Conservation (phyloP, 1,140 invertebrate genomes). For the Pogonus chalceus region DNA sequence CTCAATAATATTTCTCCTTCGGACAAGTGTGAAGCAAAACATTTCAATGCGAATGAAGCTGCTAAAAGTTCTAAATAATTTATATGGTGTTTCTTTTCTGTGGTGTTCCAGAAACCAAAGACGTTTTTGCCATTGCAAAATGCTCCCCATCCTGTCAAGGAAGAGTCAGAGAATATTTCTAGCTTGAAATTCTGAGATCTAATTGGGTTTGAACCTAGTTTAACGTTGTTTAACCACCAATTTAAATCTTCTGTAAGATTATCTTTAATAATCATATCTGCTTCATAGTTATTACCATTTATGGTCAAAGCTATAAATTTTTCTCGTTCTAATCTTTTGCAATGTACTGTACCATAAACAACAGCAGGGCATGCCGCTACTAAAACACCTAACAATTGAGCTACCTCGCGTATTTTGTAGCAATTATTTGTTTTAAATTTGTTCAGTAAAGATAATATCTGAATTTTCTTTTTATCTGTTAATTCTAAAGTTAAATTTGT, state of each 20-base stretch:
- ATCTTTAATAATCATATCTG: no score
- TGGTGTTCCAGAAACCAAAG: slow-evolving; percentile 19
- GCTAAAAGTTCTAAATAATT: slow-evolving; percentile 22
- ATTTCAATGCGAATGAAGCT: slow-evolving; percentile 21
- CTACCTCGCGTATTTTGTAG: slow-evolving; percentile 3
- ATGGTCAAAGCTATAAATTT: no score
- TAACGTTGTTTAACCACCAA: slow-evolving; percentile 25
- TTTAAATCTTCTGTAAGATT: slow-evolving; percentile 16
- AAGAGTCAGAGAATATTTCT: slow-evolving; percentile 26
- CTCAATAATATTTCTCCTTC: no score
- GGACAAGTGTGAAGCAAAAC: slow-evolving; percentile 14
- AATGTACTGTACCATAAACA: no score
- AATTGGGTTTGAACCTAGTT: slow-evolving; percentile 15
- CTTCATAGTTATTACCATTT: no score
- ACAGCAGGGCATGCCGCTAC: no score
- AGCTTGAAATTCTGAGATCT: slow-evolving; percentile 3
- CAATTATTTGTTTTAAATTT: no score
- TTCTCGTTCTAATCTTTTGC: no score
- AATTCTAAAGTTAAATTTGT: no score
- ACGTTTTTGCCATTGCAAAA: slow-evolving; percentile 16
- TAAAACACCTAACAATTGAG: not conserved
- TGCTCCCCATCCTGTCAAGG: slow-evolving; percentile 23
- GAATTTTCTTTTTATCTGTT: no score
- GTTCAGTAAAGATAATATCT: no score
- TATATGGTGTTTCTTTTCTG: slow-evolving; percentile 18